Base-by-base conservation (phyloP, 2,113 vertebrate species). In the Forbesichthys papilliferus region DNA sequence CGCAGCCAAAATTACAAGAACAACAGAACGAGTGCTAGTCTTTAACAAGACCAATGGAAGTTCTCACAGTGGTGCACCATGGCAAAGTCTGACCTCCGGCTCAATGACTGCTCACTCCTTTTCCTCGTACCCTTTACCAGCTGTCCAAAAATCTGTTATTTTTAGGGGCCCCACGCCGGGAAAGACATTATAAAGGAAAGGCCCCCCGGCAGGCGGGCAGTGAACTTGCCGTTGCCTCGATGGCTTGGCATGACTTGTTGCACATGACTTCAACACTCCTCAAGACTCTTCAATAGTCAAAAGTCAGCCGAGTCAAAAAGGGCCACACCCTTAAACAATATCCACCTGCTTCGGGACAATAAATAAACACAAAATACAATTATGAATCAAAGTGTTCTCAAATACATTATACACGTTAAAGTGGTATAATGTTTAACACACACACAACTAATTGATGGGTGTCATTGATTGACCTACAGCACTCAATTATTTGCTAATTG, bases 151-250 rank as follows among this genome's bases (percentile, higher is more conserved):
- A 12, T 3, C 20, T 11, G 48, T 72, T 48, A 58, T 66, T 69
- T 79, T 75, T 73, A 64, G 73, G 1, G 10, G 51, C 13, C 68
- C 56, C 49, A 9, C 10, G 47, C 4, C 36, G 46, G 62, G 61
- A 63, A 36, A 4, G 51, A 68, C 51, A 51, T 64, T 58, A 20
- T 51, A 14, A 34, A 11, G 4, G 18, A 20, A 51, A 33, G 36
- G 36, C 36, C 52, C 57, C 48, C 48, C 60, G 16, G 42, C 34
- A n/a, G n/a, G n/a, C 52, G 11, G 9, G 10, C 20, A 58, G 33
- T 55, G 54, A 55, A 51, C 49, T 13, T 12, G 8, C 49, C 49
- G 13, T 10, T 13, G 49, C 49, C 9, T 51, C 7, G 7, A 54
- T 54, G 1, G 13, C 52, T 14, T 13, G 12, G n/a, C 7, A 2